Evolutionary conservation across 1,140 invertebrate genomes (phyloP).

Genomic region (Papilio helenus): DNA sequence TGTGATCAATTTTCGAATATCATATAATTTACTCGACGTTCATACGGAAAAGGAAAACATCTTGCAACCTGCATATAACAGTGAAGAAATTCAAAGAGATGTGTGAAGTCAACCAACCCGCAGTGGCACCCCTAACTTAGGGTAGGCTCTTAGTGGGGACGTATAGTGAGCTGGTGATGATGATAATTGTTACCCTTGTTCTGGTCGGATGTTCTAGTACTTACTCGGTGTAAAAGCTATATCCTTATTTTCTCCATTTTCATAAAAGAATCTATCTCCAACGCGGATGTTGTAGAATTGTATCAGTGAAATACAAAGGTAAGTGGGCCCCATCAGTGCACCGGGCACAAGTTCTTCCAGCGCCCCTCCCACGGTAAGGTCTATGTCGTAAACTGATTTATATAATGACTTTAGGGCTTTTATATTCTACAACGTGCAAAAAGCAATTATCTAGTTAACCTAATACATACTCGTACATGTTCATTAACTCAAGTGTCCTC

Average conservation of each 20-base stretch:
- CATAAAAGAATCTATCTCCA: conserved; percentile 93
- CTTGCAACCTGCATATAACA: too few species aligned
- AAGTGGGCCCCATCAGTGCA: conserved; percentile 94
- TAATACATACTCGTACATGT: background rate
- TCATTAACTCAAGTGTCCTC: too few species aligned
- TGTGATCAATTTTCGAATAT: too few species aligned
- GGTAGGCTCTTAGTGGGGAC: too few species aligned
- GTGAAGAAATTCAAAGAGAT: too few species aligned
- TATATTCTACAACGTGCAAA: conserved; percentile 83
- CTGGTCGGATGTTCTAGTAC: conserved; percentile 40
- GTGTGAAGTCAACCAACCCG: too few species aligned
- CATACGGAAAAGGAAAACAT: too few species aligned
- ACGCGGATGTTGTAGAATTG: conserved; percentile 94
- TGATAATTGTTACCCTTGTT: too few species aligned
- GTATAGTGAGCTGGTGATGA: too few species aligned
- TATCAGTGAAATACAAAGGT: conserved; percentile 93
- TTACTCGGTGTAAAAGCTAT: conserved; percentile 89
- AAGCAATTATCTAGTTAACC: background rate
- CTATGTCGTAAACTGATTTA: conserved; percentile 91
- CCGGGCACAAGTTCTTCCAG: conserved; percentile 90
- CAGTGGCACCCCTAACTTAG: too few species aligned
- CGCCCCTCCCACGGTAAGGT: conserved; percentile 93
- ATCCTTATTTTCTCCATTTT: conserved; percentile 86
- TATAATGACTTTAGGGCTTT: conserved; percentile 86
- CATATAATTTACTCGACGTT: too few species aligned